Conservation (phyloP, 2,113 vertebrate species). For the Pterocles burchelli region DNA sequence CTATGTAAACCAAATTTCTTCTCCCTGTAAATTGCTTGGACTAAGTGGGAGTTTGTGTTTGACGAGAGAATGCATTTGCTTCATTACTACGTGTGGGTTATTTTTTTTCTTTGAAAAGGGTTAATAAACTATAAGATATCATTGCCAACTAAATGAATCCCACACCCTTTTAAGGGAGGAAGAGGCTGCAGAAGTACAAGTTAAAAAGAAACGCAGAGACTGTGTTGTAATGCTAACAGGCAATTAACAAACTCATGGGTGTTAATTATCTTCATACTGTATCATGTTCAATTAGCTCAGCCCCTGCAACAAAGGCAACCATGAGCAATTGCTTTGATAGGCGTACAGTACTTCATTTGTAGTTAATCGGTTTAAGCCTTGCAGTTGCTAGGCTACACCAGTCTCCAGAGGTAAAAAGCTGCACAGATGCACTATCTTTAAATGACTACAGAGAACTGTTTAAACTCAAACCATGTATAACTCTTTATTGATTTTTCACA, state of each 20-base stretch:
- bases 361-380: conserved; percentile 92
- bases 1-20: conserved; percentile 72
- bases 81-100: conserved; percentile 49
- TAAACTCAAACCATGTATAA: conserved; percentile 99
- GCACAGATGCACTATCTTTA: conserved; percentile 94
- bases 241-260: conserved; percentile 91
- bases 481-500: conserved; percentile 99
- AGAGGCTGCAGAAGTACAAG: conserved; percentile 73
- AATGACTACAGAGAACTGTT: conserved; percentile 98
- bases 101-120: conserved; percentile 60
- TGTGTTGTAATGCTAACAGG: conserved; percentile 88
- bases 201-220: conserved; percentile 76
- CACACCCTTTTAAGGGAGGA: conserved; percentile 68
- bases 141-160: conserved; percentile 70
- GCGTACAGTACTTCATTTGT: conserved; percentile 89
- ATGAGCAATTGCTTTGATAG: conserved; percentile 90
- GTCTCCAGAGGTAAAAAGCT: conserved; percentile 85
- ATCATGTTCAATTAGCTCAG: conserved; percentile 90
- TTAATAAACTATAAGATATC: conserved; percentile 75
- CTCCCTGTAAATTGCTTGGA: conserved; percentile 62
- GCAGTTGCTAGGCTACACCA: conserved; percentile 88
- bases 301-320: conserved; percentile 86
- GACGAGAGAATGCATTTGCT: conserved; percentile 65
- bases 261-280: conserved; percentile 88
- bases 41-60: conserved; percentile 57